Base-by-base conservation (phyloP, 2,797 vertebrate genomes). In the Sebastes goodei region DNA sequence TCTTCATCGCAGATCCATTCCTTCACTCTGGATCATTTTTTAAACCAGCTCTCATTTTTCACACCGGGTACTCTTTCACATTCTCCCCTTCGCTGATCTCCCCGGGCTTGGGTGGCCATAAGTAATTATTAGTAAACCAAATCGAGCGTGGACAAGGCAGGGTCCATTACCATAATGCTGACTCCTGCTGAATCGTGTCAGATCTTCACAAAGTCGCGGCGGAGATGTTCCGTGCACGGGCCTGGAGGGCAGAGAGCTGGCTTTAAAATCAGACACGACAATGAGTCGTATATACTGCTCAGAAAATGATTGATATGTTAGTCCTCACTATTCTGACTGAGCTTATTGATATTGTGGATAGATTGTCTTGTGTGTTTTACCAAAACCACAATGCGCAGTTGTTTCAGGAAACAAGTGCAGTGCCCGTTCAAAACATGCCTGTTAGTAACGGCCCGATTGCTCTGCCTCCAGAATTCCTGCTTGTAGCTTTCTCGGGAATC, bases 51-150 rank as follows among this genome's bases (percentile, higher is more conserved):
- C 71, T 80, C 67, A 68, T 82, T 87, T 85, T 63, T 83, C 78
- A 70, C 76, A n/a, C 20, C 42, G 5, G 69, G 5, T 29, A 2
- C 80, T 84, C 81, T 63, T 88, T 89, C 79, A 33, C 66, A 75
- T 86, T 71, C 89, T 74, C 76, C 70, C 49, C 74, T 72, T 74
- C 78, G 30, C 77, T 77, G 71, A 68, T 83, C 75, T 84, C 66
- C 65, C 20, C 9, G 2, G 74, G 27, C 80, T 71, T 70, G 42
- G 64, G 68, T 86, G 83, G 75, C 86, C 72, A 85, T 71, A 78
- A 85, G 88, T 92, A 87, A 92, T 91, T 92, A 93, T 92, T 91
- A 87, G 89, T 88, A 86, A 92, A 90, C 89, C 72, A 82, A 88
- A 91, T 89, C 1, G 60, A 88, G 88, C 81, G 38, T 77, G 85